Evolutionary conservation across 2,888 invertebrate species (phyloP), one percentile per base, ranked within the genome.

Genomic region (Autographa pulchrina): DNA sequence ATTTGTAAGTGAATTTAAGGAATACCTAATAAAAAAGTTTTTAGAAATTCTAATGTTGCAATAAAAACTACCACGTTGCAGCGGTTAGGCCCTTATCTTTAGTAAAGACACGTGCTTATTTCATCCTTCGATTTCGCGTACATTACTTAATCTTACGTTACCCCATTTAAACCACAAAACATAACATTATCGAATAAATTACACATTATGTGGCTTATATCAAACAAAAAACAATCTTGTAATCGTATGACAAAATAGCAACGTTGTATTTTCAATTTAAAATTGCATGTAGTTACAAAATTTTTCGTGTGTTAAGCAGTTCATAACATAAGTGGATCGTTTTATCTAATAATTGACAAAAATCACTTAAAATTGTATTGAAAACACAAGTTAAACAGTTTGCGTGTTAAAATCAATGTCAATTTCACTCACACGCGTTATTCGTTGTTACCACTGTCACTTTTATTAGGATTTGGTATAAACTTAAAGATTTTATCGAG

Each of bases 401-500:
- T 59, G 80, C 77, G 70, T 71, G 75, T 72, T 25, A 54, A 69
- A 62, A 74, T 75, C 48, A 77, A 38, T 68, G 80, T 77, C 71
- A 75, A 62, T 77, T 80, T 80, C 80, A 76, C 67, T 72, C 31
- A 56, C 72, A 72, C 65, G 65, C 75, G 81, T 72, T 77, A 75
- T 68, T 74, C 81, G 58, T 68, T 54, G 64, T 66, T 80, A 5
- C 14, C 76, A 68, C 66, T 83, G 71, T 88, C 86, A 73, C 75
- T 82, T 78, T 72, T 85, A 59, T 72, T 85, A 58, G 54, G 0
- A 20, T 54, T 54, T 69, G 90, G 90, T 52, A 89, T 91, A 64
- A 93, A 93, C 79, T 88, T 92, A 78, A 95, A 95, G 68, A 96
- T 92, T 75, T 91, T 93, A 11, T 96, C 95, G 13, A 96, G 89